Evolutionary conservation across 2,113 vertebrate species (phyloP), one percentile per base, ranked within the genome.

Genomic region (Spheniscus mendiculus): DNA sequence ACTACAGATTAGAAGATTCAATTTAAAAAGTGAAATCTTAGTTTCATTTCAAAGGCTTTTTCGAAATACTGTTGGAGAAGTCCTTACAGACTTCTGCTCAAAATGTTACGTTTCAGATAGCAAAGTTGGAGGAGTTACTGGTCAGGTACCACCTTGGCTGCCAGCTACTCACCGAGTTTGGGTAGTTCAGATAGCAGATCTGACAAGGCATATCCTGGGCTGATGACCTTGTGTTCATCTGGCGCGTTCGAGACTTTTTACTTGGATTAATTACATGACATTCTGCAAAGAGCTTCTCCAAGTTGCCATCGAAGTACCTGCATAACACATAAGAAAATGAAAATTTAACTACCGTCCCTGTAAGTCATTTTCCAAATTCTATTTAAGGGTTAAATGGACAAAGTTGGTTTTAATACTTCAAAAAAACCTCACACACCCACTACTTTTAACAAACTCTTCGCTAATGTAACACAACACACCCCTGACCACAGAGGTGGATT

Each of bases 211-310:
- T 99, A 96, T 99, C 99, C 98, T 99, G 99, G 95, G 99, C 99
- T n/a, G 99, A 99, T 23, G 99, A 99, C 95, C 99, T 99, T 73
- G 99, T 99, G 98, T 99, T 99, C 99, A 99, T 99, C 97, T 99
- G 99, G 97, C 99, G 99, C 69, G 99, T 99, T 90, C 99, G 98
- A 87, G 99, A 99, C 98, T 99, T 99, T 99, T 99, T 99, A 98
- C 99, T 99, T 89, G 99, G 99, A 97, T 99, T 99, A 98, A 99
- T 99, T 96, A 99, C 99, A 49, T 99, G 99, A 99, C 99, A 99
- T 98, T 99, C 99, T 25, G 99, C 99, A 98, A 99, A 99, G 95
- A 99, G 99, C 98, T 99, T 99, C 98, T 99, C 99, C 98, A 99
- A 98, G 98, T 99, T 99, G 89, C 99, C 99, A 98, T 99, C 99